Conservation (phyloP, 2,888 invertebrate genomes). For the Bellardia pandia region DNA sequence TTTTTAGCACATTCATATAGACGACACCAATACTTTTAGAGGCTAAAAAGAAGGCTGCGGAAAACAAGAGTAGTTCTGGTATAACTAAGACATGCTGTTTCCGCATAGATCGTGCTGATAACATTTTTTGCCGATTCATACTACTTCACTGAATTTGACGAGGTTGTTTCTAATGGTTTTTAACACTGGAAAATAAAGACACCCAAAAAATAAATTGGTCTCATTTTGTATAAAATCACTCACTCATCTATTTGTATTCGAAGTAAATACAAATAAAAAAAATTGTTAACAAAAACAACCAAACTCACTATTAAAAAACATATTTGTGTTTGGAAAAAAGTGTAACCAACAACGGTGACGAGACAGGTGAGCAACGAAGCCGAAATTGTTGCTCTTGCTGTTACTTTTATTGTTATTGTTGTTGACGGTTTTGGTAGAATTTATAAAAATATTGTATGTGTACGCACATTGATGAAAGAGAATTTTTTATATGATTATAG, state of each 20-base stretch:
- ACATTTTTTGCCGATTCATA: too few species aligned
- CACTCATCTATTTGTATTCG: constrained; percentile 13
- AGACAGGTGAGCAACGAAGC: constrained; percentile 68
- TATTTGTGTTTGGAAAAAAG: constrained; percentile 28
- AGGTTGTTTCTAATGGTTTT: too few species aligned
- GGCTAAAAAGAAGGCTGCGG: too few species aligned
- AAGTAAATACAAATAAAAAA: constrained; percentile 12
- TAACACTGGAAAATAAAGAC: background rate
- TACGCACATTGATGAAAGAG: background rate
- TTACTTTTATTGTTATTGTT: background rate
- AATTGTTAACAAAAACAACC: constrained; percentile 23
- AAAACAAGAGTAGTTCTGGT: too few species aligned
- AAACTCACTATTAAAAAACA: background rate
- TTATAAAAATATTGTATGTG: constrained; percentile 16
- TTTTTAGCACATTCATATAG: too few species aligned
- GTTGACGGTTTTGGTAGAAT: constrained; percentile 25
- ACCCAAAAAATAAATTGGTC: background rate
- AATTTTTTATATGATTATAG: background rate
- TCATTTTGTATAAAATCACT: background rate
- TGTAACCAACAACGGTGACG: constrained; percentile 60
- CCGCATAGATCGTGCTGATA: too few species aligned
- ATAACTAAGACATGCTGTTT: too few species aligned
- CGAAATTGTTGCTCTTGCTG: constrained; percentile 31
- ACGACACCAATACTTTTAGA: too few species aligned
- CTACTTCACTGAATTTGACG: too few species aligned